These are phyloP conservation scores for Montipora foliosa DNA, from an alignment of 64 coral and sea anemone genomes.

Conservation along the genomic window DNA sequence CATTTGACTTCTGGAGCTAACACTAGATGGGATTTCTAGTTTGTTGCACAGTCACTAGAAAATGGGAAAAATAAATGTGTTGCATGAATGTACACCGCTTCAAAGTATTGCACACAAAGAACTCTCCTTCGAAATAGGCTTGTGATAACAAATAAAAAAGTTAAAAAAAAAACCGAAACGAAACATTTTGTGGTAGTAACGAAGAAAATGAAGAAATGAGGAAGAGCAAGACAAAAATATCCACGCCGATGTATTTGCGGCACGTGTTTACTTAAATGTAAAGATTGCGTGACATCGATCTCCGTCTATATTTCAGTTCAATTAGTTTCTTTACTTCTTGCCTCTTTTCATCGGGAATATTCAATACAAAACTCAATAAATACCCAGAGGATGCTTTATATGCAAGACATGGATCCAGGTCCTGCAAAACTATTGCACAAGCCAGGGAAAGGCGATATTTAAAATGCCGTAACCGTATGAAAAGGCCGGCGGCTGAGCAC, in stretches of 20 bases:
- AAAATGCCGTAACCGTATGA: conserved; percentile 15
- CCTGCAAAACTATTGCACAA: conserved; percentile 42
- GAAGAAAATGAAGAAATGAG: neutral
- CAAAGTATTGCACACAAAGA: neutral
- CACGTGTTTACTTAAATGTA: conserved; percentile 26
- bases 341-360: conserved; percentile 34
- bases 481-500: conserved; percentile 27
- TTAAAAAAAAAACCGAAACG: too few species aligned
- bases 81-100: neutral
- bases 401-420: conserved; percentile 48
- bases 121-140: neutral
- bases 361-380: conserved; percentile 38
- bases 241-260: conserved; percentile 28
- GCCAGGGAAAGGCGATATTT: neutral
- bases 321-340: conserved; percentile 30
- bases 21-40: neutral
- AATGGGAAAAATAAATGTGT: neutral
- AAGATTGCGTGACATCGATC: conserved; percentile 45
- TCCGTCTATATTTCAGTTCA: conserved; percentile 14
- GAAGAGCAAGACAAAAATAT: neutral
- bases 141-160: neutral
- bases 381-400: conserved; percentile 32
- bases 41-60: neutral
- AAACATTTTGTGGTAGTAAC: neutral
- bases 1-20: neutral